phyloP scores from a whole-genome alignment of 2,888 invertebrate species.

The Pachymerium ferrugineum region DNA sequence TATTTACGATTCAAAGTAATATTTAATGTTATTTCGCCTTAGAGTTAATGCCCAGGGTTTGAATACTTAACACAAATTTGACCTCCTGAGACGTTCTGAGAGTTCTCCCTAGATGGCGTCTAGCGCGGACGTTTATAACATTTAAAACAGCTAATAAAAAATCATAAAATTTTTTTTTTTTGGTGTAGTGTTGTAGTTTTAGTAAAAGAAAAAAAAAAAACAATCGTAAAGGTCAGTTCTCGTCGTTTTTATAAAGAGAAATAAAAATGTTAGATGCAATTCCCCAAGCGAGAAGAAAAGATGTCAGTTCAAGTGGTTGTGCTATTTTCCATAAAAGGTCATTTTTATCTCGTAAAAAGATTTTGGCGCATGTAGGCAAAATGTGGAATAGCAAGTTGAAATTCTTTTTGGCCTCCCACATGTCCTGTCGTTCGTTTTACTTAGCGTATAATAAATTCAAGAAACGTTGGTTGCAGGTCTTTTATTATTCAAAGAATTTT shows the following conservation, averaged over 20 bases:
- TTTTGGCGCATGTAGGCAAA: neutral
- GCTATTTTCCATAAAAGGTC: neutral
- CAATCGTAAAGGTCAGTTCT: too few species aligned
- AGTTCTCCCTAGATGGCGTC: too few species aligned
- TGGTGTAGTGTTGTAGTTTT: too few species aligned
- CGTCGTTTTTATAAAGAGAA: neutral
- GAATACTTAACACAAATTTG: too few species aligned
- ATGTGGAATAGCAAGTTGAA: neutral
- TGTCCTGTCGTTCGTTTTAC: neutral
- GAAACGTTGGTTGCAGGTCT: neutral
- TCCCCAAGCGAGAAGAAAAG: neutral
- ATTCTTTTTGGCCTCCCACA: neutral
- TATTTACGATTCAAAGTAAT: too few species aligned
- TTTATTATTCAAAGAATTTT: conserved; percentile 10
- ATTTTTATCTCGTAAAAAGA: conserved; percentile 10
- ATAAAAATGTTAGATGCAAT: neutral
- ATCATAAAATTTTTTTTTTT: too few species aligned
- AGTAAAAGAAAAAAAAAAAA: too few species aligned
- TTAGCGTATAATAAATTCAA: neutral
- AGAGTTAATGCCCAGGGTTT: too few species aligned
- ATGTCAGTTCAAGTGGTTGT: conserved; percentile 1
- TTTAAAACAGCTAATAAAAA: too few species aligned
- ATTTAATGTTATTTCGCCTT: too few species aligned
- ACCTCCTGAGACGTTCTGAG: too few species aligned
- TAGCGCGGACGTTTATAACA: too few species aligned